A percentile compares a stretch with the other conserved stretches of the same genome.
phyloP scores from a whole-genome alignment of 2,888 invertebrate species.

The Chloroclystis v-ata region DNA sequence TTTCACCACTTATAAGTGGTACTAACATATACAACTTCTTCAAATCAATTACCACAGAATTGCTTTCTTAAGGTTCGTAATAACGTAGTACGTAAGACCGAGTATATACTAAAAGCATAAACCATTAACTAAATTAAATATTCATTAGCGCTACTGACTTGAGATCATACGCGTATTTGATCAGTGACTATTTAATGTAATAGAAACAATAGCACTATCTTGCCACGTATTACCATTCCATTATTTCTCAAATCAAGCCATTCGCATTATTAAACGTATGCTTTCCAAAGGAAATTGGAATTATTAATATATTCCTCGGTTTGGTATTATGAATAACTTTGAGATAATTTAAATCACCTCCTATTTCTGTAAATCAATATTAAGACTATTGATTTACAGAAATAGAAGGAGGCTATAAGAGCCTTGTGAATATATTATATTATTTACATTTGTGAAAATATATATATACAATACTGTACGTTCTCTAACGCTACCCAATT shows the following conservation, averaged over 20 bases:
- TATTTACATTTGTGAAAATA: too few species aligned
- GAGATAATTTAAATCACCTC: conserved; percentile 16
- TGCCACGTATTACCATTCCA: conserved; percentile 22
- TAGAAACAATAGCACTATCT: conserved; percentile 16
- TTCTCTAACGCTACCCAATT: too few species aligned
- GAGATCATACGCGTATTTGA: conserved; percentile 23
- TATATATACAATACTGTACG: too few species aligned
- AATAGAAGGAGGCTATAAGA: background rate
- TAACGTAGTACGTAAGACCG: too few species aligned
- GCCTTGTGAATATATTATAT: background rate
- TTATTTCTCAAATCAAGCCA: conserved; percentile 37
- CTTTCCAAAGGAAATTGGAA: conserved; percentile 49
- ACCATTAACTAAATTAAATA: background rate
- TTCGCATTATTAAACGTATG: conserved; percentile 45
- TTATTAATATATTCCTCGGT: conserved; percentile 41
- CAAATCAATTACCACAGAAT: too few species aligned
- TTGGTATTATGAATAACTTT: conserved; percentile 43
- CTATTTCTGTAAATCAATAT: conserved; percentile 10
- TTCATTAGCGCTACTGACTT: conserved; percentile 14
- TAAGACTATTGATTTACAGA: conserved; percentile 1
- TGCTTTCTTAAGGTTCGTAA: too few species aligned
- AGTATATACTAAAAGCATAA: too few species aligned
- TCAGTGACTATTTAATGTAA: conserved; percentile 11
- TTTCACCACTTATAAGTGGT: too few species aligned
- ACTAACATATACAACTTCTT: too few species aligned